Conservation (phyloP, 2,797 vertebrate genomes). For the Liparis tanakae region DNA sequence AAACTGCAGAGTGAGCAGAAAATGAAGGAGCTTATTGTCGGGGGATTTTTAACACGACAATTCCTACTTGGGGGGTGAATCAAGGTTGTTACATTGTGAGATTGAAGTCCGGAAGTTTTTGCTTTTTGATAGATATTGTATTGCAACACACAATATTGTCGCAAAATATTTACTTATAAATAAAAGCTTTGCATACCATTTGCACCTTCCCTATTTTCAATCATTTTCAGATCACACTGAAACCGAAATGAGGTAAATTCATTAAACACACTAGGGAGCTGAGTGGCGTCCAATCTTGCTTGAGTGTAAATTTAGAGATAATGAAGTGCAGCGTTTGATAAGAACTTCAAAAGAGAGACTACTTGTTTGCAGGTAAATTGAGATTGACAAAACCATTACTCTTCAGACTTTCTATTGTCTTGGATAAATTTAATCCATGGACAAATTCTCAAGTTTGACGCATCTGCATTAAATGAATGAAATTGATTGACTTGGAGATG, state of each 20-base stretch:
- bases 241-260: slow-evolving; percentile 40
- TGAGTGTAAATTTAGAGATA: slow-evolving; percentile 48
- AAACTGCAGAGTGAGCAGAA: slow-evolving; percentile 81
- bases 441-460: slow-evolving; percentile 60
- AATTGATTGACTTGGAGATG: slow-evolving; percentile 81
- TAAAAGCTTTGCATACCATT: slow-evolving; percentile 60
- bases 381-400: slow-evolving; percentile 54
- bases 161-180: slow-evolving; percentile 13
- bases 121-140: slow-evolving; percentile 33
- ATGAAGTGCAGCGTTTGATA: slow-evolving; percentile 50
- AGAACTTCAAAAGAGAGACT: slow-evolving; percentile 10
- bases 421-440: slow-evolving; percentile 41
- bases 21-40: slow-evolving; percentile 79
- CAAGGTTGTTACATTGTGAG: slow-evolving; percentile 52
- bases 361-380: slow-evolving; percentile 40
- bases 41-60: slow-evolving; percentile 53
- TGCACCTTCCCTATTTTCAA: slow-evolving; percentile 42
- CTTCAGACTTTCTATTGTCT: slow-evolving; percentile 40
- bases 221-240: slow-evolving; percentile 44
- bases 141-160: background rate
- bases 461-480: slow-evolving; percentile 73
- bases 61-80: slow-evolving; percentile 50
- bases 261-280: slow-evolving; percentile 39
- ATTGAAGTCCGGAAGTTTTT: slow-evolving; percentile 42
- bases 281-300: slow-evolving; percentile 41